Evolutionary conservation across 2,113 vertebrate species (phyloP), one percentile per base, ranked within the genome.

Genomic region (Riparia riparia): DNA sequence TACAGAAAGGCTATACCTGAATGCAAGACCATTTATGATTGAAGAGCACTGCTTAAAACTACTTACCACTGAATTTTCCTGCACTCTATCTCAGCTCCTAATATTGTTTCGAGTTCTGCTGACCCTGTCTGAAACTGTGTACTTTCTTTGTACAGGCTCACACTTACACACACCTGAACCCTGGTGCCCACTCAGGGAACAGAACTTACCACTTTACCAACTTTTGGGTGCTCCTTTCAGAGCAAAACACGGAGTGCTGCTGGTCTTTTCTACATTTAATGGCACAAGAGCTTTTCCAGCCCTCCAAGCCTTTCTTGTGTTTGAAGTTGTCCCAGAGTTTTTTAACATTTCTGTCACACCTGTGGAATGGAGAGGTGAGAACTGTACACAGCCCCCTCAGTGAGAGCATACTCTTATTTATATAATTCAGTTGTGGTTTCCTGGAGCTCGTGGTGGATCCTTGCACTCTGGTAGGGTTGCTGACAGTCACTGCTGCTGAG

Each of bases 121-220:
- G 61, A 50, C 51, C 29, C 16, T 61, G 19, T 2, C 13, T 56
- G 50, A 41, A 87, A 19, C 18, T n/a, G 22, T 0, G 0, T 31
- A 22, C 0, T 1, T 51, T 57, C 45, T 81, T 81, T 31, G 18
- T 12, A 29, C 6, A 20, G 9, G 14, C 2, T 56, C 16, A 13
- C 0, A 0, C 47, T 78, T 19, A n/a, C 28, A 69, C 2, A 0
- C 10, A 25, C 13, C 21, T 70, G 47, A 63, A 25, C 1, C 2
- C 12, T 0, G 1, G 7, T 11, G 20, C 17, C 76, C 19, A 29
- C 17, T 32, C 24, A 44, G 21, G 8, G 18, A 11, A 26, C 24
- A 60, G 20, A 71, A 4, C 12, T 34, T 1, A 1, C 11, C n/a
- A 65, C n/a, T 28, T 54, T 57, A 2, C 19, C 0, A 0, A 50